Conservation (phyloP, 2,797 vertebrate genomes). For the Artibeus jamaicensis region DNA sequence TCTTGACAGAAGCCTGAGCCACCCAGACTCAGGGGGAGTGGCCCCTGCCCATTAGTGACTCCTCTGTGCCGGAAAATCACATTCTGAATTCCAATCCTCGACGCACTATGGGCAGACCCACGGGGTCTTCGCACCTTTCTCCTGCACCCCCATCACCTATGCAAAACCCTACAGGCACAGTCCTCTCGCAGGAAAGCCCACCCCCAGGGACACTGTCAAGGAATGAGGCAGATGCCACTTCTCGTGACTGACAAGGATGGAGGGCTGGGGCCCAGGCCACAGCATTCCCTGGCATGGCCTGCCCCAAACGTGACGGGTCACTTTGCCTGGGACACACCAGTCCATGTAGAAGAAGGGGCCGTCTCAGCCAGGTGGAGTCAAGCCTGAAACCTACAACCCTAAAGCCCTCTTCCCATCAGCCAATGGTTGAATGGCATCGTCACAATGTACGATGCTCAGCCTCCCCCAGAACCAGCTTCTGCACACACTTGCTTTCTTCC, state of each 20-base stretch:
- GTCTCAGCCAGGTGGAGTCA: not conserved
- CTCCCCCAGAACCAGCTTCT: not conserved
- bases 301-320: not conserved
- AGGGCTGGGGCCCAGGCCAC: not conserved
- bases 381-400: not conserved
- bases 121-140: not conserved
- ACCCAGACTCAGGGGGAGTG: fast-evolving
- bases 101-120: not conserved
- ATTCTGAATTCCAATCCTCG: not conserved
- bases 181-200: not conserved
- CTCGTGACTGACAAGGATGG: not conserved
- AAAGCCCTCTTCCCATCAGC: not conserved
- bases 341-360: not conserved
- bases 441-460: fast-evolving
- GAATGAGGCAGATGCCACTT: not conserved
- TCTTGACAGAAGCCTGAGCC: not conserved
- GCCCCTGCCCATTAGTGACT: not conserved
- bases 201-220: not conserved
- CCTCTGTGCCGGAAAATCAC: not conserved
- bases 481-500: not conserved
- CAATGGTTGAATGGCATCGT: too few species aligned
- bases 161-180: not conserved
- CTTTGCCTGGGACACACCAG: not conserved
- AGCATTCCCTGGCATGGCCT: not conserved
- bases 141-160: not conserved